phyloP scores from a whole-genome alignment of 2,888 invertebrate species.

The Hypercompe scribonia region DNA sequence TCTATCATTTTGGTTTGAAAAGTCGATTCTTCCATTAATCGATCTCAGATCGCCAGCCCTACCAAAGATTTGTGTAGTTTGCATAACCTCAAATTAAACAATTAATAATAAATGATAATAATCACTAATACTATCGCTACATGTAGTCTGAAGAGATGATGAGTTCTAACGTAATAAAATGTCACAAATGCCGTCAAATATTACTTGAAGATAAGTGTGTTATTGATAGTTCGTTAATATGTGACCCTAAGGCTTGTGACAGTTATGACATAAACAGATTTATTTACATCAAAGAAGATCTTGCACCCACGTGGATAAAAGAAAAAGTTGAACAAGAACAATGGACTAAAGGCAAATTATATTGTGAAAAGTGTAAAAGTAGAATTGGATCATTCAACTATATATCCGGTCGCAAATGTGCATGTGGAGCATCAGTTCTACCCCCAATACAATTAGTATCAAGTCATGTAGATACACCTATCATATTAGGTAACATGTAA shows the following conservation, averaged over 20 bases:
- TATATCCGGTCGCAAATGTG: constrained; percentile 88
- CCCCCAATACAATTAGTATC: constrained; percentile 88
- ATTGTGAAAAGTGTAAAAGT: constrained; percentile 87
- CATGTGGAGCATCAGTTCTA: constrained; percentile 83
- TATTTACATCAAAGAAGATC: constrained; percentile 86
- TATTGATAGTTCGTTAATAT: constrained; percentile 50
- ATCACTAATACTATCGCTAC: neutral
- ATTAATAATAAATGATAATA: neutral
- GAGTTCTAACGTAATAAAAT: constrained; percentile 64
- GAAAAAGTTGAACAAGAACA: constrained; percentile 82
- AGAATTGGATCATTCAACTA: constrained; percentile 90
- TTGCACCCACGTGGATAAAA: constrained; percentile 86
- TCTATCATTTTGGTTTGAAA: too few species aligned
- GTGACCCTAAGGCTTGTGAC: constrained; percentile 60
- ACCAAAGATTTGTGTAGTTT: neutral
- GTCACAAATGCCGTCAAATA: constrained; percentile 79
- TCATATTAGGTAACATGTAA: constrained; percentile 36
- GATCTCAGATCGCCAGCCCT: too few species aligned
- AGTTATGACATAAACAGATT: constrained; percentile 70
- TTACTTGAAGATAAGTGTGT: constrained; percentile 62
- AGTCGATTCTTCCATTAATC: too few species aligned
- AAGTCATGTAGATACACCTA: constrained; percentile 88
- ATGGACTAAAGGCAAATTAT: constrained; percentile 90
- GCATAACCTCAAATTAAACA: constrained; percentile 8
- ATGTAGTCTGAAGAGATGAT: constrained; percentile 10